These are phyloP conservation scores for Hylyphantes graminicola DNA, from an alignment of 1,140 invertebrate species.

Conservation along the genomic window DNA sequence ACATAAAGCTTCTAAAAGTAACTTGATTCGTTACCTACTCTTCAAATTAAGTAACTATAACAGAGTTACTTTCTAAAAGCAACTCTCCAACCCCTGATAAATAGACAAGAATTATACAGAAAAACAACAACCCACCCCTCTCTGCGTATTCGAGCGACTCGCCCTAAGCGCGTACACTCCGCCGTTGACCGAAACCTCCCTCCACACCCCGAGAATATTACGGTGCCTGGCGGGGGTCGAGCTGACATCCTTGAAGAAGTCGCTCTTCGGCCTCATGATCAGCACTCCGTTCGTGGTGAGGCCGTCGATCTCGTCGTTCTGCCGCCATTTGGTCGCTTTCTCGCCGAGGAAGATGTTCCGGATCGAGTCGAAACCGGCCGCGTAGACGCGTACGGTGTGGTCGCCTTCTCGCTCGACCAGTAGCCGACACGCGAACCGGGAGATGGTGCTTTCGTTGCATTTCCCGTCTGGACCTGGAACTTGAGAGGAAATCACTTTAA, in stretches of 20 bases:
- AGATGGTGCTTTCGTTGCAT: slow-evolving; percentile 80
- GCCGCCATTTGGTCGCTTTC: slow-evolving; percentile 77
- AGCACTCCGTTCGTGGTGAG: slow-evolving; percentile 98
- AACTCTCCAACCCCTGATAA: too few relatives aligned
- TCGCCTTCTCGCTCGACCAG: slow-evolving; percentile 82
- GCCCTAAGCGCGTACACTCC: slow-evolving; percentile 88
- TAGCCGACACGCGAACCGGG: slow-evolving; percentile 97
- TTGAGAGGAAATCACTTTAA: too few relatives aligned
- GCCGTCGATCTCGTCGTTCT: slow-evolving; percentile 95
- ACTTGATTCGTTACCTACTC: too few relatives aligned
- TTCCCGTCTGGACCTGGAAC: slow-evolving; percentile 78
- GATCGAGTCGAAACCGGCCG: too few relatives aligned
- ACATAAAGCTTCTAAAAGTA: too few relatives aligned
- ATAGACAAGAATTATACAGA: too few relatives aligned
- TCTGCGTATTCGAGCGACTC: too few relatives aligned
- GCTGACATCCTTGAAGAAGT: neutral
- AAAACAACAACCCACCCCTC: too few relatives aligned
- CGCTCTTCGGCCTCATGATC: slow-evolving; percentile 84
- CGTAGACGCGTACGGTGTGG: too few relatives aligned
- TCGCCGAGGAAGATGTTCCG: neutral
- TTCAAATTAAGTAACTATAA: too few relatives aligned
- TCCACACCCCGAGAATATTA: slow-evolving; percentile 73
- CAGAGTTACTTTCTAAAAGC: too few relatives aligned
- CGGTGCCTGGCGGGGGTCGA: too few relatives aligned
- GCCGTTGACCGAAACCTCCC: slow-evolving; percentile 95